phyloP scores from a whole-genome alignment of 2,888 invertebrate species.

The Balanococcus diminutus region DNA sequence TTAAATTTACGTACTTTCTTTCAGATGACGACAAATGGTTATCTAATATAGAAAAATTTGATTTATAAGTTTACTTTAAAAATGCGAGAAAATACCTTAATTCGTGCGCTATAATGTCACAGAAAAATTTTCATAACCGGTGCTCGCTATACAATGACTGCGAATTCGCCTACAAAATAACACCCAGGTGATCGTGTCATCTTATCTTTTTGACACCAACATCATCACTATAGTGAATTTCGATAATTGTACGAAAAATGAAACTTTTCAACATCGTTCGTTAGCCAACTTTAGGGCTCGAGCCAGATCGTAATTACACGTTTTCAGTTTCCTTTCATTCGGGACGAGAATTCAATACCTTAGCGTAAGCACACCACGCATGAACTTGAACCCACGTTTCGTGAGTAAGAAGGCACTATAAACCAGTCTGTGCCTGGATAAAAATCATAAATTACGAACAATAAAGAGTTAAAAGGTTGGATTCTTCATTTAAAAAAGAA shows the following conservation, averaged over 20 bases:
- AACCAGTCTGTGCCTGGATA: not conserved
- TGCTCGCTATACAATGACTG: not conserved
- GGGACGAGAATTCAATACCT: not conserved
- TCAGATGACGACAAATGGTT: not conserved
- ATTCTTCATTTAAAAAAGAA: not conserved
- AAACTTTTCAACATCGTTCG: not conserved
- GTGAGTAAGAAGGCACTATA: not conserved
- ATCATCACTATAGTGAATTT: not conserved
- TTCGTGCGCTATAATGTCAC: not conserved
- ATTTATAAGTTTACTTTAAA: not conserved
- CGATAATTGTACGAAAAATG: not conserved
- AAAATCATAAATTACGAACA: slow-evolving; percentile 5
- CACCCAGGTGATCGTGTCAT: no score
- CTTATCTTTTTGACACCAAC: no score
- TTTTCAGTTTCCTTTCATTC: not conserved
- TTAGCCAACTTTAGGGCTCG: not conserved
- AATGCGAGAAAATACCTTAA: not conserved
- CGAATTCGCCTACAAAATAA: no score
- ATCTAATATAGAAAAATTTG: not conserved
- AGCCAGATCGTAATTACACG: not conserved
- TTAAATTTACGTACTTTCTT: slow-evolving; percentile 24
- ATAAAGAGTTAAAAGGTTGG: not conserved
- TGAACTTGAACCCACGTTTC: slow-evolving; percentile 38
- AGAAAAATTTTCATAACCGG: not conserved
- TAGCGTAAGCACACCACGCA: not conserved